Base-by-base conservation (phyloP, 2,113 vertebrate genomes). In the Amblyornis subalaris region DNA sequence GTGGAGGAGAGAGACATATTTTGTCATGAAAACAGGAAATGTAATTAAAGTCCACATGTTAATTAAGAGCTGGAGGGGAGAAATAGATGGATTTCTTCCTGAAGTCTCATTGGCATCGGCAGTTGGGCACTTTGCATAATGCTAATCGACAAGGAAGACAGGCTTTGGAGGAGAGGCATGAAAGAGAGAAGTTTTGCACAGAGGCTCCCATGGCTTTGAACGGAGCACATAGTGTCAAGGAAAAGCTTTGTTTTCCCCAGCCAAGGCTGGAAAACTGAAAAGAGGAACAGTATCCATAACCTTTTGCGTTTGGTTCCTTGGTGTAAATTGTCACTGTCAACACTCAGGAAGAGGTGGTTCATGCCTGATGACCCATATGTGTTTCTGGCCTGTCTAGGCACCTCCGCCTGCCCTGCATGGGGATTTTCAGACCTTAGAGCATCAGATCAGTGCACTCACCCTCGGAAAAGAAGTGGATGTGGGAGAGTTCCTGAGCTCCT, bases 71-170 rank as follows among this genome's bases (percentile, higher is more conserved):
- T 71, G 36, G 76, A 89, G 57, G 53, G 66, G 29, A 80, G 55
- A 80, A 95, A 42, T 72, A 57, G n/a, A 82, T 89, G 73, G 77
- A 85, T 93, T 95, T 89, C 48, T 94, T 94, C 70, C 87, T 75
- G 47, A 87, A 88, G 44, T 82, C 12, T 29, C 33, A 13, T 13
- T 78, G 70, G 62, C 35, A 16, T 14, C 61, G 69, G 77, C 64
- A 83, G 24, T 66, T 66, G 65, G 64, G 61, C 23, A 3, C 35
- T 84, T 50, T 40, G 57, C 36, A 33, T 78, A 65, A n/a, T 35
- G 17, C 45, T 61, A 31, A 53, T 8, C n/a, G 70, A 25, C 36
- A 14, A 72, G 53, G 61, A 88, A 78, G 57, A 71, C 67, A 70
- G 54, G n/a, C 36, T 92, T 57, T 58, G 83, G 54, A 79, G 74